These are phyloP conservation scores for Ditylenchus dipsaci DNA, from an alignment of 1,140 invertebrate genomes.

Conservation along the genomic window DNA sequence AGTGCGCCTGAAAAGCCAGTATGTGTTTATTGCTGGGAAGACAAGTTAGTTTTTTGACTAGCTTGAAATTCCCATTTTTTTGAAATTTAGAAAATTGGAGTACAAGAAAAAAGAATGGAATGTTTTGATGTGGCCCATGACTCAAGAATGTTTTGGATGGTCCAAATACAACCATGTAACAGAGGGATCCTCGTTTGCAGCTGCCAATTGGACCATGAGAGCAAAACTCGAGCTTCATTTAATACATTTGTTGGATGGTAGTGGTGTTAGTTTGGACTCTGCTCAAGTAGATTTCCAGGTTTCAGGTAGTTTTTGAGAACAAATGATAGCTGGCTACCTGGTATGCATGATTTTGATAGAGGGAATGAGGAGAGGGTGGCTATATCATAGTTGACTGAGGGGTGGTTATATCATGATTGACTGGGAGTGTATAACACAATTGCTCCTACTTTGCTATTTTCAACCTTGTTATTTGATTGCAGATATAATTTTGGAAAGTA, in stretches of 20 bases:
- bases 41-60: too few species aligned
- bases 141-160: background rate
- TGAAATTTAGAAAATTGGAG: background rate
- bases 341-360: too few species aligned
- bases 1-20: too few species aligned
- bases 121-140: background rate
- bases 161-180: background rate
- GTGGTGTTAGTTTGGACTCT: background rate
- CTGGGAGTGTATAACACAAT: too few species aligned
- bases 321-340: too few species aligned
- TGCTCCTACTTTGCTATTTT: background rate
- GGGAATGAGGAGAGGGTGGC: too few species aligned
- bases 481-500: background rate
- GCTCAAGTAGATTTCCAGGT: background rate
- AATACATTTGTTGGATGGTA: background rate
- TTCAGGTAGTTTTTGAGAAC: background rate
- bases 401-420: too few species aligned
- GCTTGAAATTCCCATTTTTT: too few species aligned
- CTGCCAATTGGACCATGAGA: background rate
- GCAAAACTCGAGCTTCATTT: background rate
- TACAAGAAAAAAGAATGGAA: background rate
- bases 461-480: background rate
- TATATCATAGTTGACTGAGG: too few species aligned
- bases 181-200: background rate
- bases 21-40: too few species aligned